Base-by-base conservation (phyloP, 2,113 vertebrate species). In the Synchiropus splendidus region DNA sequence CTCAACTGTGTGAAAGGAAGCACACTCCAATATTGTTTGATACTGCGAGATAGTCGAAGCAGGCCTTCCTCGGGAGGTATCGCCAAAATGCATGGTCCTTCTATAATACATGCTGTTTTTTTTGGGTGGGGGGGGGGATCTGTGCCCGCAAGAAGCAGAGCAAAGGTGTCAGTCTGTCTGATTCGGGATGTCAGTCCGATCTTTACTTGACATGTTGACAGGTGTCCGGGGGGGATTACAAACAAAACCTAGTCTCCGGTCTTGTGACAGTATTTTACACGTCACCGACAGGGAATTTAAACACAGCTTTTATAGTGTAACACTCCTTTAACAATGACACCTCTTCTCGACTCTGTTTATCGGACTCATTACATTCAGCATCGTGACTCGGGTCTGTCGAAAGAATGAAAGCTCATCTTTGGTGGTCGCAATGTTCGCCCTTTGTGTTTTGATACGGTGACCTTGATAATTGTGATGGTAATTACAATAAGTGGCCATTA, bases 1-100 rank as follows among this genome's bases (percentile, higher is more conserved):
- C 90, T 87, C 85, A 78, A 86, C 87, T 94, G 89, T 92, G 91
- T 91, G 90, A 94, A 93, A 92, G 91, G 91, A 94, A 96, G 90
- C 88, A 84, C 89, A 83, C 88, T 86, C 82, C 88, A 87, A 88
- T 91, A 88, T 83, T 89, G 86, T 90, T 85, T 74, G 86, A 89
- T 88, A 75, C 61, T 72, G 45, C 70, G 79, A 79, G 83, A 82
- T 82, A 74, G 67, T 42, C 3, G 56, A 16, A 48, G 61, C 61
- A 67, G 67, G n/a, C 51, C 63, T 71, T 67, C 65, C 70, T 62
- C 50, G 37, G 18, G 37, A 36, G 39, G 12, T 52, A 13, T 35
- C 8, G 36, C 36, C 15, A 16, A 9, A 17, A 31, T 10, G 31
- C 11, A 15, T 9, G 12, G 34, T n/a, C 12, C 9, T 36, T 38